Evolutionary conservation across 2,888 invertebrate species (phyloP), one percentile per base, ranked within the genome.

Genomic region (Dione juno): DNA sequence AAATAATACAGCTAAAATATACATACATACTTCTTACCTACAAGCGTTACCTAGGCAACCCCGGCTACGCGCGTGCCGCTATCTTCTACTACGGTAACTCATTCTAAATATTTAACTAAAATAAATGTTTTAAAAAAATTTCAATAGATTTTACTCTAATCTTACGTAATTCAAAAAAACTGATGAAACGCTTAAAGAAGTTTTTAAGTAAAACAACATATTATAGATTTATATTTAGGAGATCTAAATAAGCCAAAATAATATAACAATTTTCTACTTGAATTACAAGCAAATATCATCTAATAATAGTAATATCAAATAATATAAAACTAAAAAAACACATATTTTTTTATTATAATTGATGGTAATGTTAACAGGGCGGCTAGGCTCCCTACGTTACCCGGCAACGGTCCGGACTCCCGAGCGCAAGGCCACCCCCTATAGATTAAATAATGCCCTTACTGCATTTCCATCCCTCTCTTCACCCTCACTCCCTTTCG

Each of bases 381-480:
- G 72, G 58, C 45, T 61, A 35, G 35, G 61, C 70, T 54, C 74
- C 74, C 61, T 40, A 50, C 53, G 74, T 75, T 75, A 73, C 77
- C 70, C 65, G 69, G 76, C 76, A 76, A 77, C 75, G 67, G 63
- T 43, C 70, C 59, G 69, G 69, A 59, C 43, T 59, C 43, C 43
- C 59, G 43, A 69, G 71, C 70, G 71, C 66, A 72, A 61, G 66
- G 73, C 76, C 88, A 90, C 84, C 83, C 79, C 41, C 45, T 52
- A 64, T 64, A 64, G 69, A 72, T 66, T 67, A 70, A 68, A 66
- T 71, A 72, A 70, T 73, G 73, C 69, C 71, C 71, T 70, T 67
- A 67, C 68, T 74, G 74, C 74, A 74, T 64, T 74, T 74, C 70
- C 70, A 73, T 53, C 70, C 70, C 75, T 70, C 64, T 75, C 69